phyloP scores from a whole-genome alignment of 1,140 invertebrate genomes.

The Gryon sp. region DNA sequence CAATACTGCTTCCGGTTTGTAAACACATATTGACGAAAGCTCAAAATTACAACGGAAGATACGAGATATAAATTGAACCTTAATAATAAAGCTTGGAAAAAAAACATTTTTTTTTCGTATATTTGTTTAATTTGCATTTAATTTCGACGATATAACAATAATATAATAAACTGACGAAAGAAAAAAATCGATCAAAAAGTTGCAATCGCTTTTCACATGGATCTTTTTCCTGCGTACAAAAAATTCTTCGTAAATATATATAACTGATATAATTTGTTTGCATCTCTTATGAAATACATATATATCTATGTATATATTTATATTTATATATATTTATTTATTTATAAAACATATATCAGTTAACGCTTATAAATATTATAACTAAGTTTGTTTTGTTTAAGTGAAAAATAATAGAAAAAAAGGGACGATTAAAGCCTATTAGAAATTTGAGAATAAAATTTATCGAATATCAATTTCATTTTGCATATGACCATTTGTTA shows the following conservation, averaged over 20 bases:
- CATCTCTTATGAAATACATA: conserved; percentile 3
- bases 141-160: conserved; percentile 54
- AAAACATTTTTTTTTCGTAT: conserved; percentile 11
- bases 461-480: conserved; percentile 35
- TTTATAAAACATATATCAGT: conserved; percentile 53
- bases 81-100: conserved; percentile 41
- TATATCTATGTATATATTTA: conserved; percentile 38
- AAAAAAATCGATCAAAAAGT: conserved; percentile 31
- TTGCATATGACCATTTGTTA: conserved; percentile 18
- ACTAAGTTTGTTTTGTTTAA: conserved; percentile 38
- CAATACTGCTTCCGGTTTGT: conserved; percentile 69
- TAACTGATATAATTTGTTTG: conserved; percentile 15
- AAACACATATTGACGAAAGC: conserved; percentile 63
- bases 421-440: conserved; percentile 28
- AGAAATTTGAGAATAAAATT: conserved; percentile 39
- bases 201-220: conserved; percentile 8
- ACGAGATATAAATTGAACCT: conserved; percentile 23
- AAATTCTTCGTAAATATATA: conserved; percentile 35
- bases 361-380: conserved; percentile 51
- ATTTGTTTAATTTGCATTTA: conserved; percentile 27
- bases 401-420: conserved; percentile 42
- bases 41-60: conserved; percentile 47
- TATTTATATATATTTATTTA: conserved; percentile 42
- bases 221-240: conserved; percentile 37
- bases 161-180: conserved; percentile 40